Evolutionary conservation across 2,113 vertebrate genomes (phyloP).

Genomic region (Oncorhynchus nerka): DNA sequence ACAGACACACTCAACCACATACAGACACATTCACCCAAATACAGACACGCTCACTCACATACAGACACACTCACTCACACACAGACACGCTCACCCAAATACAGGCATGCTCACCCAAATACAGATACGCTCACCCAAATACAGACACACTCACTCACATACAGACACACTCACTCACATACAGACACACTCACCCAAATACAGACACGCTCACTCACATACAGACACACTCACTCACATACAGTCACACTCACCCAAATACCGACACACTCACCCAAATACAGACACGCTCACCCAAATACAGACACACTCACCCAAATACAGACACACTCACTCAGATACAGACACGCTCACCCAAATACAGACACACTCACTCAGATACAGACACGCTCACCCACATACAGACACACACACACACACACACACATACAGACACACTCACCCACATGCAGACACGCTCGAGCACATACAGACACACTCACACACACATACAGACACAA

Average conservation of each 20-base stretch:
- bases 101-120: no score
- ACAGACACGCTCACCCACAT: background rate
- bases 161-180: background rate
- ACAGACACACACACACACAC: background rate
- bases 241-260: background rate
- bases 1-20: background rate
- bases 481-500: background rate
- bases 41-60: no score
- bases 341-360: background rate
- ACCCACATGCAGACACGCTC: background rate
- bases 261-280: no score
- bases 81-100: no score
- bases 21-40: background rate
- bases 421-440: background rate
- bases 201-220: no score
- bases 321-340: background rate
- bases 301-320: background rate
- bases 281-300: background rate
- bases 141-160: background rate
- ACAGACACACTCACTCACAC: no score
- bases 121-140: no score
- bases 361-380: background rate
- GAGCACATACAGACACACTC: background rate
- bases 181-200: background rate
- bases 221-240: no score